Base-by-base conservation (phyloP, 2,113 vertebrate species). In the Picathartes gymnocephalus region DNA sequence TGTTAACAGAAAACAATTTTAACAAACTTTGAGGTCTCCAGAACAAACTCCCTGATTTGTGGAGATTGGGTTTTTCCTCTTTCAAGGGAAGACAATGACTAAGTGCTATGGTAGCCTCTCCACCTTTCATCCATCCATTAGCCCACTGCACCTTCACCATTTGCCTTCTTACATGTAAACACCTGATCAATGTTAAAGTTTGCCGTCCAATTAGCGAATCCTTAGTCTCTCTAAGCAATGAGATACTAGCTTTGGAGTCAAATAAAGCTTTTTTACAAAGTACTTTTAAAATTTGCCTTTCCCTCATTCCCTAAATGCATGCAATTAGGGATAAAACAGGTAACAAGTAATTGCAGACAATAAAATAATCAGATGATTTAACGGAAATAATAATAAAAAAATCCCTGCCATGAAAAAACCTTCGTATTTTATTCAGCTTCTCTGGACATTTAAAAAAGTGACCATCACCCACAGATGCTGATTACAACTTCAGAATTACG, bases 11-110 rank as follows among this genome's bases (percentile, higher is more conserved):
- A 73, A 88, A 81, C 57, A 84, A 92, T 4, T 60, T 47, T 8
- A 62, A 84, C 65, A 89, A 81, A 96, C 89, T 86, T 28, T 40
- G 77, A 94, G 86, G 92, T 79, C 69, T 81, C 48, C 69, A 92
- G 22, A 93, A 90, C 33, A 93, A 94, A 86, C 62, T 86, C 58
- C 42, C 10, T 39, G 70, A 88, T 31, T 71, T 31, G 19, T 4
- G 21, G 71, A 83, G 35, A 78, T 13, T 5, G 15, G 11, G 15
- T 70, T 73, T 90, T 35, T 70, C 61, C 61, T 73, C 78, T 77
- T 90, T 60, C 17, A 21, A 83, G 42, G 39, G 50, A 77, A 92
- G 40, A 51, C 0, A 4, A 3, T 3, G 28, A 66, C 10, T 57
- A 73, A 88, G 19, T 19, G 17, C 17, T 31, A 42, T 1, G 14